These are phyloP conservation scores for Plebejus anna DNA, from an alignment of 2,888 invertebrate species.

Conservation along the genomic window DNA sequence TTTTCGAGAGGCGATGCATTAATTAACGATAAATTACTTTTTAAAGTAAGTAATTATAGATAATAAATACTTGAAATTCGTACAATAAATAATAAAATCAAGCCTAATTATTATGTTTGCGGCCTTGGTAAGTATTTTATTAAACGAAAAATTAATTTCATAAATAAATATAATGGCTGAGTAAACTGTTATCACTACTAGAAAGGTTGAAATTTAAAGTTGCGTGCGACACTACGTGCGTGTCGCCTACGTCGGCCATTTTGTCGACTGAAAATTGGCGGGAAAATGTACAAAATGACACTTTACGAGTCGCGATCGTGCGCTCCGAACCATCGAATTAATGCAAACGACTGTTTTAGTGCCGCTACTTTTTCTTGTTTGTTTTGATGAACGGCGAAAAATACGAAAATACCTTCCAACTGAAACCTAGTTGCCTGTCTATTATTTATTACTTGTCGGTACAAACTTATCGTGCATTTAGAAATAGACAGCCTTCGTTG, in stretches of 20 bases:
- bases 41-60: constrained; percentile 11
- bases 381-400: constrained; percentile 28
- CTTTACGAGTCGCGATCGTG: constrained; percentile 48
- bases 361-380: constrained; percentile 23
- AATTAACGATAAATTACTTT: constrained; percentile 3
- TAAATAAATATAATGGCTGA: constrained; percentile 12
- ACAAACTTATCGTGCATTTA: neutral
- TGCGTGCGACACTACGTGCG: constrained; percentile 58
- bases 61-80: neutral
- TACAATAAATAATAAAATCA: neutral
- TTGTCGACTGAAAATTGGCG: constrained; percentile 69
- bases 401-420: constrained; percentile 11
- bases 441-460: constrained; percentile 6
- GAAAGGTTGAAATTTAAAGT: constrained; percentile 36
- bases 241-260: constrained; percentile 65
- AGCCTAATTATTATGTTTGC: neutral
- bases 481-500: neutral
- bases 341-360: constrained; percentile 32
- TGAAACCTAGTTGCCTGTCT: neutral
- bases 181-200: constrained; percentile 28
- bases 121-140: neutral
- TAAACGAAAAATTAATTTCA: neutral
- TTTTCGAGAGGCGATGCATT: neutral
- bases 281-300: constrained; percentile 74
- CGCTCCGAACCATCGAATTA: constrained; percentile 40